Conservation (phyloP, 2,113 vertebrate species). For the Brachionichthys hirsutus region DNA sequence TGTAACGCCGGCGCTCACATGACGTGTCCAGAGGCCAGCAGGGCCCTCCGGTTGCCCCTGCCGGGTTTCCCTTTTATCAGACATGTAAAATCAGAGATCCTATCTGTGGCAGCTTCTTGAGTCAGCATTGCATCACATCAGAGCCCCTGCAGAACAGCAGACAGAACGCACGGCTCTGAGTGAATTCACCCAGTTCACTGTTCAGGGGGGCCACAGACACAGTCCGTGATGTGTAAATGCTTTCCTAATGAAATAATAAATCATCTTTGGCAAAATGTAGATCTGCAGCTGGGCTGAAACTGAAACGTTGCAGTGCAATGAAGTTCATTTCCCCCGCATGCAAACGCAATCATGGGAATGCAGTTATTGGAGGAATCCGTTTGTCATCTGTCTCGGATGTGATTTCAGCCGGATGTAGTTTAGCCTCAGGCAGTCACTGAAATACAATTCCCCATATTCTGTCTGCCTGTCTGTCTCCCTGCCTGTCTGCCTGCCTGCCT, state of each 20-base stretch:
- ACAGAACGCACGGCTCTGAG: too few relatives aligned
- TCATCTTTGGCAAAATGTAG: constrained; percentile 49
- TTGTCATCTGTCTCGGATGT: constrained; percentile 66
- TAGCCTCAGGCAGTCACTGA: constrained; percentile 61
- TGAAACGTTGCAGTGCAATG: constrained; percentile 39
- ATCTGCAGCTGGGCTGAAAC: constrained; percentile 29
- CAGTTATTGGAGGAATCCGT: constrained; percentile 63
- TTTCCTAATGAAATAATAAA: constrained; percentile 50
- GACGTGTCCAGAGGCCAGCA: too few relatives aligned
- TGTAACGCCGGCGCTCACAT: too few relatives aligned
- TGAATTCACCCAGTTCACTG: too few relatives aligned
- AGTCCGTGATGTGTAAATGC: constrained; percentile 15
- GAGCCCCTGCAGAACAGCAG: too few relatives aligned
- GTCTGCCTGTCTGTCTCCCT: neutral
- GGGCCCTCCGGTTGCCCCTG: too few relatives aligned
- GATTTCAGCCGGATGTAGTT: constrained; percentile 66
- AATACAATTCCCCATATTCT: constrained; percentile 59
- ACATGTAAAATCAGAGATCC: too few relatives aligned
- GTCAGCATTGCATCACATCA: too few relatives aligned
- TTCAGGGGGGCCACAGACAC: too few relatives aligned
- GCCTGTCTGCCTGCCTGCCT: neutral
- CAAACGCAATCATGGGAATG: constrained; percentile 63
- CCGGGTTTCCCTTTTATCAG: too few relatives aligned
- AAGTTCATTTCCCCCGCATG: constrained; percentile 60
- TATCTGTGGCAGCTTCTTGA: too few relatives aligned